Conservation (phyloP, 1,140 invertebrate species). For the Arion vulgaris region DNA sequence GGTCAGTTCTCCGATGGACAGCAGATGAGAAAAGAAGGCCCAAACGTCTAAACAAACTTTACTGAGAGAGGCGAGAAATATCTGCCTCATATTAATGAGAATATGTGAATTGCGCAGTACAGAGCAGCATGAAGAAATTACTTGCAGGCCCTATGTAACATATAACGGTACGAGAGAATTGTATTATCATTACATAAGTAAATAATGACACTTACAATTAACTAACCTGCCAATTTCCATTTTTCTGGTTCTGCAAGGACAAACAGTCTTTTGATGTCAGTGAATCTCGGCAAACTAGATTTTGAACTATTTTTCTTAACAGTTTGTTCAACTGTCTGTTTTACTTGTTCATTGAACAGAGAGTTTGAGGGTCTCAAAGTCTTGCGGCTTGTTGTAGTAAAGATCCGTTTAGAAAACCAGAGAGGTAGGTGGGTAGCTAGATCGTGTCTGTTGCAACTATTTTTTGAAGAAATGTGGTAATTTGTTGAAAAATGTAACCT, state of each 20-base stretch:
- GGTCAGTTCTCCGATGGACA: too few relatives aligned
- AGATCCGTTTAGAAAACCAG: not conserved
- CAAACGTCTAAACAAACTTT: too few relatives aligned
- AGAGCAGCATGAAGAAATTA: too few relatives aligned
- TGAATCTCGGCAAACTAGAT: slow-evolving; percentile 17
- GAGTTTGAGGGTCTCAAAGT: not conserved
- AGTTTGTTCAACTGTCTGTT: not conserved
- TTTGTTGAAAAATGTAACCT: not conserved
- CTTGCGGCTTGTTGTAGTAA: not conserved
- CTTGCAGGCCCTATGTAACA: too few relatives aligned
- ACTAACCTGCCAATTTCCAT: slow-evolving; percentile 62
- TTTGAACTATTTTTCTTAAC: not conserved
- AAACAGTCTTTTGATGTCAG: slow-evolving; percentile 58
- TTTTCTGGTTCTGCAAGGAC: slow-evolving; percentile 63
- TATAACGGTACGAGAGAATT: too few relatives aligned
- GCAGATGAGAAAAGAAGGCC: too few relatives aligned
- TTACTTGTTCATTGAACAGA: not conserved
- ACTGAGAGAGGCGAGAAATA: too few relatives aligned
- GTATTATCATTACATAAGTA: too few relatives aligned
- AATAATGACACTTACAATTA: too few relatives aligned
- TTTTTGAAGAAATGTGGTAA: not conserved
- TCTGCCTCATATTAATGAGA: too few relatives aligned
- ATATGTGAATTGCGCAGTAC: too few relatives aligned
- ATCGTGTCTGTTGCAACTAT: not conserved
- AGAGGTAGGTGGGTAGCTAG: not conserved